Evolutionary conservation across 2,113 vertebrate genomes (phyloP).

Genomic region (Scophthalmus maximus): DNA sequence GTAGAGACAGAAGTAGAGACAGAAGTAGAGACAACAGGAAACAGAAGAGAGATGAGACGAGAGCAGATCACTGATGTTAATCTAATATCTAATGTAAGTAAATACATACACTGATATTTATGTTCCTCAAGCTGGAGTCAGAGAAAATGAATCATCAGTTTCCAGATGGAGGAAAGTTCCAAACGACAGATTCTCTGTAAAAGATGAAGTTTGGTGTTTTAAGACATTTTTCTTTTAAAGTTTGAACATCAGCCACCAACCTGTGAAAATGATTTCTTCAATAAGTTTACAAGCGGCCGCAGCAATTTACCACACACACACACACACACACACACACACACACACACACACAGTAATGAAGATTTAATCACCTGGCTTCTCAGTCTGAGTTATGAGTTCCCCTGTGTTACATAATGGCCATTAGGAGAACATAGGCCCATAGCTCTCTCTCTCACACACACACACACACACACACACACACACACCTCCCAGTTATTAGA

Average conservation of each 20-base stretch:
- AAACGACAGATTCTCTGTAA: no score
- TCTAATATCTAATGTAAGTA: no score
- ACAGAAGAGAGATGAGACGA: no score
- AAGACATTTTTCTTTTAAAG: no score
- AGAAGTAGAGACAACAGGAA: no score
- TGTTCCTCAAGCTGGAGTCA: no score
- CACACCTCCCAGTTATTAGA: background rate
- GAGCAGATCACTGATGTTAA: no score
- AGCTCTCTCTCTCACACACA: slow-evolving; percentile 8
- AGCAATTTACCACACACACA: background rate
- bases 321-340: slow-evolving; percentile 22
- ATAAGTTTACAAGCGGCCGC: background rate
- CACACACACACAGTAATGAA: slow-evolving; percentile 50
- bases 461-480: slow-evolving; percentile 26
- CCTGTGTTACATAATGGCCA: slow-evolving; percentile 19
- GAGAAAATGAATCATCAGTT: no score
- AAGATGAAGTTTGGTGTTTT: no score
- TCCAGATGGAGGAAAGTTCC: no score
- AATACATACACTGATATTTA: no score
- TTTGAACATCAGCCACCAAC: background rate
- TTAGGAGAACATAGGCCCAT: slow-evolving; percentile 8
- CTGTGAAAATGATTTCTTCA: background rate
- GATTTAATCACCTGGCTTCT: slow-evolving; percentile 64
- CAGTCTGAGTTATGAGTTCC: slow-evolving; percentile 55
- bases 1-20: no score